phyloP scores from a whole-genome alignment of 2,888 invertebrate genomes.

The Calliopum simillimum region DNA sequence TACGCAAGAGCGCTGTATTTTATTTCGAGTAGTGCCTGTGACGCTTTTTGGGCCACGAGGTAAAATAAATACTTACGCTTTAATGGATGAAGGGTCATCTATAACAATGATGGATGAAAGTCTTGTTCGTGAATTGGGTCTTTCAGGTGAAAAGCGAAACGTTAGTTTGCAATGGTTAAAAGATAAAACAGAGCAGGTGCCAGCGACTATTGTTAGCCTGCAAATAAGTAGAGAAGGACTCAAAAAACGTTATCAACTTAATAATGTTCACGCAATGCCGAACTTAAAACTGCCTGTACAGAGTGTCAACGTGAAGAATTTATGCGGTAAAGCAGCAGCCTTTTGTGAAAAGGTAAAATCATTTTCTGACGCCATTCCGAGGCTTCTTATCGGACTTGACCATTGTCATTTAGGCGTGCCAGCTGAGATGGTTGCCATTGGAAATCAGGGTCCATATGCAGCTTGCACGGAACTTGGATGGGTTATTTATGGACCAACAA shows the following conservation, averaged over 20 bases:
- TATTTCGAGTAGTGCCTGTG: constrained; percentile 32
- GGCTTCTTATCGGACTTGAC: constrained; percentile 38
- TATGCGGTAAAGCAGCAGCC: not conserved
- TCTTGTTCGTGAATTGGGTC: too few species aligned
- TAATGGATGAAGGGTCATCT: too few species aligned
- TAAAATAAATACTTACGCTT: constrained; percentile 15
- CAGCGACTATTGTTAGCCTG: too few species aligned
- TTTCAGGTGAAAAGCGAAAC: too few species aligned
- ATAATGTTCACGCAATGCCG: too few species aligned
- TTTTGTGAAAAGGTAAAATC: constrained; percentile 20
- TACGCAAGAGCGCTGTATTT: constrained; percentile 3
- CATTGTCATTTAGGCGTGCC: constrained; percentile 40
- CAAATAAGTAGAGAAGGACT: too few species aligned
- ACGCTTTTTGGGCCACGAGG: constrained; percentile 30
- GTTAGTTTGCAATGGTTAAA: too few species aligned
- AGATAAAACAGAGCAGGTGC: too few species aligned
- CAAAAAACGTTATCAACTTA: not conserved
- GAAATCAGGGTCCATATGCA: constrained; percentile 34
- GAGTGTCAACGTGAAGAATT: too few species aligned
- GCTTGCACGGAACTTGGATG: constrained; percentile 38
- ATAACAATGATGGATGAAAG: too few species aligned
- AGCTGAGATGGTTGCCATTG: constrained; percentile 17
- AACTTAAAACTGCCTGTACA: too few species aligned
- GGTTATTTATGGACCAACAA: constrained; percentile 31
- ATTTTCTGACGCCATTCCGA: constrained; percentile 25